Conservation (phyloP, 1,140 invertebrate species). For the Drosophila repletoides region DNA sequence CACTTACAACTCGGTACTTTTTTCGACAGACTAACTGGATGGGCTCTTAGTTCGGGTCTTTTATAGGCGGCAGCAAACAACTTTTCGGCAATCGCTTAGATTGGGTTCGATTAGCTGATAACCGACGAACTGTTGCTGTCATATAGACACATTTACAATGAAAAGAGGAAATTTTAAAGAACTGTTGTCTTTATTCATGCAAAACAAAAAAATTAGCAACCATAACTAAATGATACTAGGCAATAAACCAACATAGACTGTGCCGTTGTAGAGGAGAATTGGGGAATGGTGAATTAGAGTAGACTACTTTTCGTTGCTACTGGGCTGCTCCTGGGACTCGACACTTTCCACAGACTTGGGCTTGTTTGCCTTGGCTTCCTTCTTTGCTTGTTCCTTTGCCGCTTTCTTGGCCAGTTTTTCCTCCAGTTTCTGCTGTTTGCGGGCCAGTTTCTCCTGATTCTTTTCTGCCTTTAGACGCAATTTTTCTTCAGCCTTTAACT, state of each 20-base stretch:
- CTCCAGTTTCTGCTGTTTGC: constrained; percentile 63
- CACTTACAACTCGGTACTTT: constrained; percentile 34
- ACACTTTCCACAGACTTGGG: constrained; percentile 44
- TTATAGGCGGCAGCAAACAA: constrained; percentile 50
- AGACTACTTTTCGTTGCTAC: neutral
- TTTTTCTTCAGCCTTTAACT: constrained; percentile 65
- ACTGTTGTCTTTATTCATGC: constrained; percentile 52
- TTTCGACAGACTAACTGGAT: constrained; percentile 66
- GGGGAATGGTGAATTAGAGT: neutral
- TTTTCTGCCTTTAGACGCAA: constrained; percentile 57
- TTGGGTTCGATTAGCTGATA: constrained; percentile 49
- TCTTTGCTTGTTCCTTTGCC: constrained; percentile 66
- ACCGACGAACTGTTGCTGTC: neutral
- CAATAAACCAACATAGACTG: constrained; percentile 48
- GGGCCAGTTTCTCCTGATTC: constrained; percentile 54
- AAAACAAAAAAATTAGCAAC: constrained; percentile 32
- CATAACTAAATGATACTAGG: constrained; percentile 47
- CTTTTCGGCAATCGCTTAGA: constrained; percentile 31
- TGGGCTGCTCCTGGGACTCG: constrained; percentile 43
- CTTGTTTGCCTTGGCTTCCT: constrained; percentile 55
- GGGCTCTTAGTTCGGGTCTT: constrained; percentile 41
- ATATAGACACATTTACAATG: too few relatives aligned
- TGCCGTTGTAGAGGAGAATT: neutral
- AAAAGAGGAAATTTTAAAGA: too few relatives aligned
- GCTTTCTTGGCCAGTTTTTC: constrained; percentile 66